These are phyloP conservation scores for Aphidius gifuensis DNA, from an alignment of 1,140 invertebrate genomes.

Conservation along the genomic window DNA sequence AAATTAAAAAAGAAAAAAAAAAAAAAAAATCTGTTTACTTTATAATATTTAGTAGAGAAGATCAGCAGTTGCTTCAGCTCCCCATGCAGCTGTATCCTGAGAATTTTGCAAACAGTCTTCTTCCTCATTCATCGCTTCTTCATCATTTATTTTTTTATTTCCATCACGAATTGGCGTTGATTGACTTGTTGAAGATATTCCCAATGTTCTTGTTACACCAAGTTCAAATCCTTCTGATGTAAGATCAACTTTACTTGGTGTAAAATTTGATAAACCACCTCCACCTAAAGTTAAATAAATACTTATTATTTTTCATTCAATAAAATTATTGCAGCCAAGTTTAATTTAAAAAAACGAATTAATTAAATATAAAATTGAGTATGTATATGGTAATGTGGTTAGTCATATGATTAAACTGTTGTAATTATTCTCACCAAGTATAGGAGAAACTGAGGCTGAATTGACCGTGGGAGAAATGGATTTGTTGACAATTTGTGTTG, in stretches of 20 bases:
- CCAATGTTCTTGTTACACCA: constrained; percentile 58
- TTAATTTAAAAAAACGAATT: not conserved
- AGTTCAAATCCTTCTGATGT: constrained; percentile 61
- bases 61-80: constrained; percentile 64
- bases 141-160: not conserved
- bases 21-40: no score
- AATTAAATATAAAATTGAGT: not conserved
- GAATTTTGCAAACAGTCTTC: constrained; percentile 60
- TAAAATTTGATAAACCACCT: constrained; percentile 60
- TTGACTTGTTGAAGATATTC: constrained; percentile 26
- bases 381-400: no score
- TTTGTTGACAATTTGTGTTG: constrained; percentile 35
- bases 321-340: not conserved
- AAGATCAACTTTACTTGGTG: constrained; percentile 61
- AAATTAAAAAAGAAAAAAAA: no score
- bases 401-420: no score
- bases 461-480: constrained; percentile 34
- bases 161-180: not conserved
- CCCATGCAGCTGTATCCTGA: constrained; percentile 61
- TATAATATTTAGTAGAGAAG: constrained; percentile 54
- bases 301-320: constrained; percentile 9
- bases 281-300: constrained; percentile 39
- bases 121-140: constrained; percentile 25
- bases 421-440: constrained; percentile 43
- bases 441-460: constrained; percentile 36